Percentiles rank a stretch among this genome's conserved stretches.
Evolutionary conservation across 2,797 vertebrate species (phyloP).

Genomic region (Glossophaga mutica): DNA sequence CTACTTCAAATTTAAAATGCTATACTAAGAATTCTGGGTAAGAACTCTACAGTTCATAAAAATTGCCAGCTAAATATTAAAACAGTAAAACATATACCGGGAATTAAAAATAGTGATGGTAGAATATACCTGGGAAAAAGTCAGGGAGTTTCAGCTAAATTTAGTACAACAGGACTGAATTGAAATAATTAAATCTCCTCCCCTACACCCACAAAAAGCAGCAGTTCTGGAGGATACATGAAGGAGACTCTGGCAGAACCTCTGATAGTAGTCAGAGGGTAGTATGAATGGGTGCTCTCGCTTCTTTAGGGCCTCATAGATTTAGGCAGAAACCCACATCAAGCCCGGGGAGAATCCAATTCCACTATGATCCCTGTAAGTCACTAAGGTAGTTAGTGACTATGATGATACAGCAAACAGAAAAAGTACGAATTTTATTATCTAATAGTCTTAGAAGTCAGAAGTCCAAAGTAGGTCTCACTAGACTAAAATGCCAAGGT

Average conservation of each 20-base stretch:
- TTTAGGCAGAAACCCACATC: neutral
- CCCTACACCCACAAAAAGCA: neutral
- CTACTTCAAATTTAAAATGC: conserved; percentile 19
- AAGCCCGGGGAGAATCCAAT: neutral
- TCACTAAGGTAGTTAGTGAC: neutral
- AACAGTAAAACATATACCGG: neutral
- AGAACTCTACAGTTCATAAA: neutral
- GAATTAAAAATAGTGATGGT: neutral
- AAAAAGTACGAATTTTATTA: neutral
- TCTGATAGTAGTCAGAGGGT: neutral
- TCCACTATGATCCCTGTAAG: neutral
- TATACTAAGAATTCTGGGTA: neutral
- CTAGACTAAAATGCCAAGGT: neutral
- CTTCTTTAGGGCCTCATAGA: neutral
- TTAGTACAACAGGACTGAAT: neutral
- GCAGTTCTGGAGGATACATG: neutral
- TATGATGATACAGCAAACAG: neutral
- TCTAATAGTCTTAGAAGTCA: neutral
- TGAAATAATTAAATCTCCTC: neutral
- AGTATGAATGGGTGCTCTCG: neutral
- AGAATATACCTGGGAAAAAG: neutral
- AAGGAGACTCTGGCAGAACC: neutral
- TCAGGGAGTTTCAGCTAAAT: neutral
- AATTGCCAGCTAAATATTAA: neutral
- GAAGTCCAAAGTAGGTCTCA: neutral